Base-by-base conservation (phyloP, 2,113 vertebrate species). In the Aythya baeri region DNA sequence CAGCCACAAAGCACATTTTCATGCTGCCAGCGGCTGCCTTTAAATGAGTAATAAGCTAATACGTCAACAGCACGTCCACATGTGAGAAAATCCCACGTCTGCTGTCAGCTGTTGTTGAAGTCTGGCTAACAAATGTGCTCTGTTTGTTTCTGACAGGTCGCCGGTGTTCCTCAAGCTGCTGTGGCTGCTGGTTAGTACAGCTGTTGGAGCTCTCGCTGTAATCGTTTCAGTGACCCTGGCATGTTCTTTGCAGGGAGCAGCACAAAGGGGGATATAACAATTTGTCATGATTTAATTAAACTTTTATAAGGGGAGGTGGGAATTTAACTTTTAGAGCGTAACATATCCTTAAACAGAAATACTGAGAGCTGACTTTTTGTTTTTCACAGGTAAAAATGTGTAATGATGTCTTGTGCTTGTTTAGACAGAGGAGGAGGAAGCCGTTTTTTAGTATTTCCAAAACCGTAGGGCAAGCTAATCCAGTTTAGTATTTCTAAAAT, bases 71-170 rank as follows among this genome's bases (percentile, higher is more conserved):
- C 43, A 10, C 11, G 21, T 58, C 57, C n/a, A 9, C 34, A 17
- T 0, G 0, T 12, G 34, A 92, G 50, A 62, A 58, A 17, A 55
- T 72, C 50, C 41, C 7, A 0, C 67, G 11, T 57, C 43, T 82
- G 1, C 62, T 70, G 54, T 72, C 25, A 43, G 16, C 34, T 73
- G 16, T 58, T 71, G 38, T 63, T 67, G 49, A 86, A 84, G 58
- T 71, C 43, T 86, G 70, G 44, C 83, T 96, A 92, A 96, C 12
- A 46, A 88, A 50, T 17, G 2, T 26, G 67, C 67, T 91, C 54
- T 93, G 80, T 70, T 94, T 92, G 71, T 80, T 79, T 83, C 74
- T 21, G 72, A 59, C 86, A 91, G 93, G 92, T 94, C 2, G 3
- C 7, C 22, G 61, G 27, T 54, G 77, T 72, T 93, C 59, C 84